A percentile compares a stretch with the other conserved stretches of the same genome.
These are phyloP conservation scores for Pheosia tremula DNA, from an alignment of 2,888 invertebrate species.

Conservation along the genomic window DNA sequence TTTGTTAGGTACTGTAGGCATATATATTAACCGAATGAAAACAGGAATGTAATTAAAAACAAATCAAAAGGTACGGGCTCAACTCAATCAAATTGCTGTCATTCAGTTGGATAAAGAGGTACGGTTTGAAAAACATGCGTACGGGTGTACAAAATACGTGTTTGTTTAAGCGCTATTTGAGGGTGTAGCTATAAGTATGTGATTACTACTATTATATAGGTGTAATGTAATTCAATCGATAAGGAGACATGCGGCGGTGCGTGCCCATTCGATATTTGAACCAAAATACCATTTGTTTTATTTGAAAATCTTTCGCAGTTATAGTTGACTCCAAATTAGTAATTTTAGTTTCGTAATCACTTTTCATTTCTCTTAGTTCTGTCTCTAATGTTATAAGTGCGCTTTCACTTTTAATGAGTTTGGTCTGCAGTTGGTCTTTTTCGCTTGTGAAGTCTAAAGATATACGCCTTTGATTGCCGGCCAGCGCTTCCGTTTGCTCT, in stretches of 20 bases:
- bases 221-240: conserved; percentile 4
- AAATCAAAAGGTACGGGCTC: background rate
- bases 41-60: background rate
- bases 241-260: conserved; percentile 38
- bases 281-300: conserved; percentile 85
- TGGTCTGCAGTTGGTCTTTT: conserved; percentile 76
- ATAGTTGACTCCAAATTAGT: conserved; percentile 84
- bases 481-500: conserved; percentile 68
- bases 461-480: conserved; percentile 67
- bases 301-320: conserved; percentile 84
- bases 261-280: conserved; percentile 22
- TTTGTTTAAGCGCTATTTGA: background rate
- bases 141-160: background rate
- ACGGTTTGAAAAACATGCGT: background rate
- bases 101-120: background rate
- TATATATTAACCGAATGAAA: background rate
- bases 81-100: background rate
- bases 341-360: conserved; percentile 84
- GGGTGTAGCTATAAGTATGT: background rate
- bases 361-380: conserved; percentile 81
- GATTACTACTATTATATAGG: background rate
- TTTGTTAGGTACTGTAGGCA: too few species aligned
- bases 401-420: conserved; percentile 75
- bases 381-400: conserved; percentile 77
- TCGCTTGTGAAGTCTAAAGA: conserved; percentile 75